Percentiles rank a stretch among this genome's conserved stretches.
phyloP scores from a whole-genome alignment of 2,797 vertebrate species.

The Perdix hodgsoniae region DNA sequence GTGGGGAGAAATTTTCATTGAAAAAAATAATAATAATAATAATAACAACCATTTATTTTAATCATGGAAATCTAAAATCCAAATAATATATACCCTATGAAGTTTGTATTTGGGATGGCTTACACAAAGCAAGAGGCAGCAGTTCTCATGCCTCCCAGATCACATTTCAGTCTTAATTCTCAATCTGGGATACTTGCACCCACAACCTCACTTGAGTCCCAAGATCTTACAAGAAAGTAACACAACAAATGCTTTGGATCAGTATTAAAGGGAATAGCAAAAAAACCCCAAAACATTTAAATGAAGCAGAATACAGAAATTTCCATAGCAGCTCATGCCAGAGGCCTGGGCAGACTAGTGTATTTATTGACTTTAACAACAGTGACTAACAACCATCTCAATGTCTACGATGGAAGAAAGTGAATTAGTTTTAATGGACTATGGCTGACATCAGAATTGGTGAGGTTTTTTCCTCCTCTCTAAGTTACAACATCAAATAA shows the following conservation, averaged over 20 bases:
- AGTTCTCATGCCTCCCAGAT: background rate
- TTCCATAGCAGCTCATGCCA: background rate
- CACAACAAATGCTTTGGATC: background rate
- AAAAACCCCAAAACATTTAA: background rate
- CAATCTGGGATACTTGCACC: background rate
- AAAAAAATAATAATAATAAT: too few species aligned
- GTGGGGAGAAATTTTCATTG: too few species aligned
- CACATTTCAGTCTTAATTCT: background rate
- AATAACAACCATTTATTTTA: background rate
- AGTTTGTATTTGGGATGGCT: background rate
- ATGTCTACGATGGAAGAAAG: background rate
- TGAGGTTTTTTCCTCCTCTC: slow-evolving; percentile 33
- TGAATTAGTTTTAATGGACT: slow-evolving; percentile 43
- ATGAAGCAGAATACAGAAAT: background rate
- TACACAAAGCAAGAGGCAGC: background rate
- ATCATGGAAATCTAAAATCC: background rate
- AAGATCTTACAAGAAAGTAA: background rate
- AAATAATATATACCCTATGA: background rate
- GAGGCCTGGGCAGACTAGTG: background rate
- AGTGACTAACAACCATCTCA: background rate
- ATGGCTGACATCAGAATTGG: slow-evolving; percentile 18
- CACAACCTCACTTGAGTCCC: background rate
- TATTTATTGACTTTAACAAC: background rate
- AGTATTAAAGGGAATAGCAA: background rate
- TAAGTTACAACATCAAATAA: slow-evolving; percentile 28